These are phyloP conservation scores for Crypturellus undulatus DNA, from an alignment of 2,113 vertebrate species.

Conservation along the genomic window DNA sequence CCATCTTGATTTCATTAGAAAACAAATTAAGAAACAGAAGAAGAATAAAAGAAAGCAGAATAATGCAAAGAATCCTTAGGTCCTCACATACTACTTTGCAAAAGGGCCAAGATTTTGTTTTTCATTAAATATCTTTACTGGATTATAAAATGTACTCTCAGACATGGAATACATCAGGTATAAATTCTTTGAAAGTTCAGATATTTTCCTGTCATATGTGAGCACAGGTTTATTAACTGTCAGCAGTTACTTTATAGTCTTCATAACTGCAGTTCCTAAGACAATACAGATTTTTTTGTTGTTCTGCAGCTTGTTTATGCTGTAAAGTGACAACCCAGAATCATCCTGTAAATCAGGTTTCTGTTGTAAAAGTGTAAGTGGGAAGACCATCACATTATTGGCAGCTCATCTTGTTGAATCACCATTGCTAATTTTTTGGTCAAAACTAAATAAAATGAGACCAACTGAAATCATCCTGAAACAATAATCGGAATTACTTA, in stretches of 20 bases:
- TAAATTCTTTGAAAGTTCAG: slow-evolving; percentile 27
- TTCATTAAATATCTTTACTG: slow-evolving; percentile 18
- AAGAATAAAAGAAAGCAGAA: not conserved
- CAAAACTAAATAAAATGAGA: not conserved
- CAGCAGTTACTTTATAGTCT: slow-evolving; percentile 28
- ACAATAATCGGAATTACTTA: not conserved
- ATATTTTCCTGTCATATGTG: not conserved
- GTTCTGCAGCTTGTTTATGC: not conserved
- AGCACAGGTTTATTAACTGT: slow-evolving; percentile 56
- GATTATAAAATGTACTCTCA: not conserved
- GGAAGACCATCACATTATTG: not conserved
- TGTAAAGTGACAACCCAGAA: not conserved
- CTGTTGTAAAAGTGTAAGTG: not conserved
- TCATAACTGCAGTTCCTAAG: slow-evolving; percentile 42
- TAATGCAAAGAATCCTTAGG: not conserved
- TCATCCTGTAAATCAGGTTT: not conserved
- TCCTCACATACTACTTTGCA: not conserved
- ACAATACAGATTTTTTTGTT: not conserved
- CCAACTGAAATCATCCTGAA: not conserved
- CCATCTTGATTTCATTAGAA: not conserved
- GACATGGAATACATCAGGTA: not conserved
- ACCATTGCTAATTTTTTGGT: not conserved
- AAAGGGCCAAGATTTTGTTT: not conserved
- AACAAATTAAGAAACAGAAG: not conserved
- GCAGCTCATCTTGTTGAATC: not conserved